Conservation (phyloP, 2,797 vertebrate species). For the Peromyscus nudipes region DNA sequence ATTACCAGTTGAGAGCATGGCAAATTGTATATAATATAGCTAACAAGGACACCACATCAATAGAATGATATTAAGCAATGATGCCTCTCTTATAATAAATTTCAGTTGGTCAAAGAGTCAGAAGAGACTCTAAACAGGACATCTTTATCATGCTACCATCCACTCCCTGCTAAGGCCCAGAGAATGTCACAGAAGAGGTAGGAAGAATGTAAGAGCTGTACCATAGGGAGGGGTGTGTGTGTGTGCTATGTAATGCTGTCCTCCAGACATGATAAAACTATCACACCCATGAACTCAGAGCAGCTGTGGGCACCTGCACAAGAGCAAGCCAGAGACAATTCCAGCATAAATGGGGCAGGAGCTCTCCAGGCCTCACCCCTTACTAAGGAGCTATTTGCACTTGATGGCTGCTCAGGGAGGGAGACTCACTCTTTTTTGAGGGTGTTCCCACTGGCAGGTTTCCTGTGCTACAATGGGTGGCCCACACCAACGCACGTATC, state of each 20-base stretch:
- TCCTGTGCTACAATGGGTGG: background rate
- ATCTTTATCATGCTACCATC: background rate
- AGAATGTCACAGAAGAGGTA: background rate
- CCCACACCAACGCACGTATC: background rate
- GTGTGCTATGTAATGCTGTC: background rate
- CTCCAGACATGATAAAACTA: too few relatives aligned
- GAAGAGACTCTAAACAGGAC: background rate
- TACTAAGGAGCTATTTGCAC: background rate
- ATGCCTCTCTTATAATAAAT: slow-evolving; percentile 27
- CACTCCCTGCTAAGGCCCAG: background rate
- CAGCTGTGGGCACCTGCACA: background rate
- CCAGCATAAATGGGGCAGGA: background rate
- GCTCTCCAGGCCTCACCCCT: background rate
- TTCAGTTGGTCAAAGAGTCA: background rate
- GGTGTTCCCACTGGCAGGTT: background rate
- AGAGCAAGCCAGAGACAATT: background rate
- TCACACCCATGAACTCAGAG: background rate
- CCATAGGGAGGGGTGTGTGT: too few relatives aligned
- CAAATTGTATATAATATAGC: background rate
- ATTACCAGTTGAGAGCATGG: slow-evolving; percentile 19
- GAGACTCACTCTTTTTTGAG: background rate
- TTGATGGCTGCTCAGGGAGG: background rate
- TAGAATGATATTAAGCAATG: slow-evolving; percentile 39
- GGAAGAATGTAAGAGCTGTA: background rate
- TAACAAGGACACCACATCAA: slow-evolving; percentile 39